These are phyloP conservation scores for Actinemys pallida DNA, from an alignment of 2,113 vertebrate species.

Conservation along the genomic window DNA sequence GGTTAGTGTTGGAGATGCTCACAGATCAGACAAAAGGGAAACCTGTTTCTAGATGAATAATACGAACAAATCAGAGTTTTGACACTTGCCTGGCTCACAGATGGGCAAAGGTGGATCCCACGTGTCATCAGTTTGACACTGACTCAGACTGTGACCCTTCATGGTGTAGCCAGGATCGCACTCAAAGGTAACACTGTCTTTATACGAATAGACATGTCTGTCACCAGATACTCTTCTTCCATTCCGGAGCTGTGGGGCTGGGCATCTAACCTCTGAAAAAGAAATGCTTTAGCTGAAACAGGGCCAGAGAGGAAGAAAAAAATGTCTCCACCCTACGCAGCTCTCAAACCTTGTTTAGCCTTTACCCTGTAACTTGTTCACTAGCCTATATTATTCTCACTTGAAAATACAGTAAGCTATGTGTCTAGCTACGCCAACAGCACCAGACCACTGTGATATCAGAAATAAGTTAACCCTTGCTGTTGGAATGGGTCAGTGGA, in stretches of 20 bases:
- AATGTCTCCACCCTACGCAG: background rate
- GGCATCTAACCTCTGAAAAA: slow-evolving; percentile 33
- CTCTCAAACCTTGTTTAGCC: background rate
- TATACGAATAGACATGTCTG: slow-evolving; percentile 13
- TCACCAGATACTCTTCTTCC: background rate
- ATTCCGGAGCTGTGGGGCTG: background rate
- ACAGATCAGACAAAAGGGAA: too few relatives aligned
- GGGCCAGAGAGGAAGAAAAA: background rate
- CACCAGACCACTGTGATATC: too few relatives aligned
- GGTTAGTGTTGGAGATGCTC: background rate
- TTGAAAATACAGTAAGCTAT: too few relatives aligned
- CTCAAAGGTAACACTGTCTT: slow-evolving; percentile 16
- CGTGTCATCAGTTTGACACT: slow-evolving; percentile 48
- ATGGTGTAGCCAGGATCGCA: slow-evolving; percentile 58
- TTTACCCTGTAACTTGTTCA: too few relatives aligned
- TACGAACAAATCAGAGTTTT: too few relatives aligned
- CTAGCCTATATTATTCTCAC: too few relatives aligned
- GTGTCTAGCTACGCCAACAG: too few relatives aligned
- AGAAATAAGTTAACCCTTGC: too few relatives aligned
- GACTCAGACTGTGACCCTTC: slow-evolving; percentile 46
- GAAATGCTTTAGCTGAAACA: background rate
- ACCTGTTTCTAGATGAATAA: background rate
- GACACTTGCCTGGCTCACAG: slow-evolving; percentile 63
- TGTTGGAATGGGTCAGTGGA: too few relatives aligned
- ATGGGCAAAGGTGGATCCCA: slow-evolving; percentile 64